Evolutionary conservation across 2,888 invertebrate species (phyloP).

Genomic region (Synergus japonicus): DNA sequence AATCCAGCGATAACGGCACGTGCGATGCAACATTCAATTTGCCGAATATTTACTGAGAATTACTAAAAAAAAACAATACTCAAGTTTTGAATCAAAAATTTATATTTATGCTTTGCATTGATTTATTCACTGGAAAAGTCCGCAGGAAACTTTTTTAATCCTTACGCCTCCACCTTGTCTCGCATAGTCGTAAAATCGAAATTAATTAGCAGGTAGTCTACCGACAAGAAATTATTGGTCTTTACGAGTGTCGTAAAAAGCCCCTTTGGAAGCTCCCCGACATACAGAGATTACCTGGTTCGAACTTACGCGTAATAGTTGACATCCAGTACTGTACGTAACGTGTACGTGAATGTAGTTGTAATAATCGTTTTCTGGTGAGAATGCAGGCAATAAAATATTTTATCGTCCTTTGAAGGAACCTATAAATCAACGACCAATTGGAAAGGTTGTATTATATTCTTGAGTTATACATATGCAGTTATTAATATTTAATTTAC

Average conservation of each 20-base stretch:
- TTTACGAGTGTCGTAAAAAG: conserved; percentile 29
- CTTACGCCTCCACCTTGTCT: conserved; percentile 2
- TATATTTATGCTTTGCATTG: neutral
- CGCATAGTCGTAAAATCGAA: neutral
- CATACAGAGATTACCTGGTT: conserved; percentile 5
- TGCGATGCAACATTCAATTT: neutral
- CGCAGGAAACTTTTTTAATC: neutral
- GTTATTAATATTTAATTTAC: no score
- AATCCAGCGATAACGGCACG: neutral
- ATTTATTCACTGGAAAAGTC: neutral
- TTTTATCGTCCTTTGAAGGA: conserved; percentile 22
- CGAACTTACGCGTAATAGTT: conserved; percentile 11
- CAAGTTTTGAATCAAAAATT: neutral
- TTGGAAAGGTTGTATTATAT: neutral
- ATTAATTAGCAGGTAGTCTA: conserved; percentile 31
- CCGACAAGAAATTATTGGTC: conserved; percentile 22
- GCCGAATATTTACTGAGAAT: neutral
- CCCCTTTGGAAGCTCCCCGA: conserved; percentile 20
- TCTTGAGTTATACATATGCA: neutral
- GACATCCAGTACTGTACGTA: conserved; percentile 1
- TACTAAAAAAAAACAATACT: neutral
- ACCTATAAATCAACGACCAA: conserved; percentile 31
- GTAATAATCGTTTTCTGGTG: conserved; percentile 23
- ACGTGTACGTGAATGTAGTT: neutral
- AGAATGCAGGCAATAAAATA: conserved; percentile 3